Evolutionary conservation across 2,888 invertebrate genomes (phyloP).

Genomic region (Dynastes hyllus): DNA sequence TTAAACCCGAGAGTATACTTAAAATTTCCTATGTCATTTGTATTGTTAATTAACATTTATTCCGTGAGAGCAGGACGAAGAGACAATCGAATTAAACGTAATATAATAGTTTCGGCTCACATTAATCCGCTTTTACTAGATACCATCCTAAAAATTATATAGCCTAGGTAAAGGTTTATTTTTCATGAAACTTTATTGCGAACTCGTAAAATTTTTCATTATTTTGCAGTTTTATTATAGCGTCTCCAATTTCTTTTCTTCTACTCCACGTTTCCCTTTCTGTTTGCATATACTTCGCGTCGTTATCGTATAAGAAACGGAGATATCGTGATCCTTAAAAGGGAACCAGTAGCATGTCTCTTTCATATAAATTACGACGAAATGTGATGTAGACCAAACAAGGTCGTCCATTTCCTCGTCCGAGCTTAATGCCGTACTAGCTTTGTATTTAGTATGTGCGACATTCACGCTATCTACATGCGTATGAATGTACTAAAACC

Average conservation of each 20-base stretch:
- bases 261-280: background rate
- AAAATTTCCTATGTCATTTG: too few species aligned
- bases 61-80: background rate
- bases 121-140: slow-evolving; percentile 12
- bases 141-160: background rate
- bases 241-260: background rate
- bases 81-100: background rate
- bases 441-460: background rate
- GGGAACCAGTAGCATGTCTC: slow-evolving; percentile 14
- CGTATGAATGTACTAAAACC: background rate
- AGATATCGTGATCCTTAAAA: background rate
- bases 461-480: background rate
- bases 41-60: too few species aligned
- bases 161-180: slow-evolving; percentile 15
- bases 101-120: background rate
- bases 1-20: too few species aligned
- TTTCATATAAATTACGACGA: slow-evolving; percentile 20
- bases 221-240: slow-evolving; percentile 35
- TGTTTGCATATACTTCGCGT: slow-evolving; percentile 14
- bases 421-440: background rate
- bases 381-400: background rate
- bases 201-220: slow-evolving; percentile 34
- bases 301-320: background rate
- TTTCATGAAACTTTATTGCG: slow-evolving; percentile 37
- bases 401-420: background rate